These are phyloP conservation scores for Eledone cirrhosa DNA, from an alignment of 2,888 invertebrate genomes.

Conservation along the genomic window DNA sequence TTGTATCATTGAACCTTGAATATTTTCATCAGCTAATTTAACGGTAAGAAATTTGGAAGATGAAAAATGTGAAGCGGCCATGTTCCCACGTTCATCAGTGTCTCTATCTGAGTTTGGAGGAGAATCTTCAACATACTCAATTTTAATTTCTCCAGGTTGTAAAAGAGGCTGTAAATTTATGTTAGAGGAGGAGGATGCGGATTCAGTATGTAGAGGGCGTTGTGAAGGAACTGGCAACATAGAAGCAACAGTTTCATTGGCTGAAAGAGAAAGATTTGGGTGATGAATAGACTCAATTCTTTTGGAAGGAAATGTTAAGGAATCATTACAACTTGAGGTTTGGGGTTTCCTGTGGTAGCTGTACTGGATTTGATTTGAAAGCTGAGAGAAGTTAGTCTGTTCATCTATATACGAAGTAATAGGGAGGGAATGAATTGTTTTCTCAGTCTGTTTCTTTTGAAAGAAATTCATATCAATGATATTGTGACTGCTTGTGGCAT, in stretches of 20 bases:
- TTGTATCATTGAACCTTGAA: neutral
- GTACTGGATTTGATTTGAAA: slow-evolving; percentile 12
- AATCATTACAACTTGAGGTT: no score
- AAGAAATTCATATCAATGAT: neutral
- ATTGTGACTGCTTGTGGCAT: neutral
- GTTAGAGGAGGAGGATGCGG: neutral
- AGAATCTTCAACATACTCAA: slow-evolving; percentile 12
- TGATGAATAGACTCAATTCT: slow-evolving; percentile 5
- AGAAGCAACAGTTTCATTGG: neutral
- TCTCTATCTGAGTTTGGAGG: neutral
- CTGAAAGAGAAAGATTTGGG: slow-evolving; percentile 3
- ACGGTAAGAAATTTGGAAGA: neutral
- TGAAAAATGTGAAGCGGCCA: neutral
- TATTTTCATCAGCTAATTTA: neutral
- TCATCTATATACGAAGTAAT: neutral
- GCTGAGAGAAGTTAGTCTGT: neutral
- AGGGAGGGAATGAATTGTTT: neutral
- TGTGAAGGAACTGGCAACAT: neutral
- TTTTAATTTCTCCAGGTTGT: slow-evolving; percentile 21
- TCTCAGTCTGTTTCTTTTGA: neutral
- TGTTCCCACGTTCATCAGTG: neutral
- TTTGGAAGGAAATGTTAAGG: neutral
- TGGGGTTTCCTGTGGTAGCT: slow-evolving; percentile 4
- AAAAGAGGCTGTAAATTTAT: neutral
- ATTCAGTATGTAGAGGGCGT: neutral